These are phyloP conservation scores for Taxidea taxus DNA, from an alignment of 2,113 vertebrate genomes.

Conservation along the genomic window DNA sequence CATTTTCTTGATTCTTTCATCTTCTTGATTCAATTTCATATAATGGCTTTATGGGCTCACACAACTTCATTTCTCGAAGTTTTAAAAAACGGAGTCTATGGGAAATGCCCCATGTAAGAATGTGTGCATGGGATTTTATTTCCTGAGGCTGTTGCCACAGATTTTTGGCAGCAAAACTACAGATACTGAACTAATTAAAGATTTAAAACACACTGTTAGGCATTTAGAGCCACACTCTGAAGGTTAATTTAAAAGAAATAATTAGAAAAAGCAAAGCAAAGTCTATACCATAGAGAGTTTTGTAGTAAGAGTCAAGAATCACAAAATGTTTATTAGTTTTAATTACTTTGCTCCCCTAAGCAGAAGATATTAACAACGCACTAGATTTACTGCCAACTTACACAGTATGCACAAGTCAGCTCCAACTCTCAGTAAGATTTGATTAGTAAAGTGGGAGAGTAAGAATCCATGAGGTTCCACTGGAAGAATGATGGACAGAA, in stretches of 20 bases:
- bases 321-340: conserved; percentile 46
- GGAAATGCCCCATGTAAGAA: neutral
- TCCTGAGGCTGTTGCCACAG: conserved; percentile 42
- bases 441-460: neutral
- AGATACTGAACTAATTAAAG: conserved; percentile 43
- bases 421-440: neutral
- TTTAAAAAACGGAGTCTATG: neutral
- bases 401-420: neutral
- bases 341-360: conserved; percentile 48
- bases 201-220: conserved; percentile 52
- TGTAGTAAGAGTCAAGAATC: conserved; percentile 36
- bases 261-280: conserved; percentile 28
- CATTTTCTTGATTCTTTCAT: conserved; percentile 51
- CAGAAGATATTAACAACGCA: conserved; percentile 40
- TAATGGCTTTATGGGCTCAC: neutral
- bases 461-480: neutral
- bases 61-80: conserved; percentile 1
- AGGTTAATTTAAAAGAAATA: conserved; percentile 52
- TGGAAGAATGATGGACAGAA: neutral
- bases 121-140: conserved; percentile 25
- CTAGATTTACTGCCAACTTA: conserved; percentile 43
- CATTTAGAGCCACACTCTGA: conserved; percentile 29
- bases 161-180: conserved; percentile 41
- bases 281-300: neutral
- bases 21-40: neutral